Evolutionary conservation across 2,888 invertebrate species (phyloP).

Genomic region (Epicampocera succincta): DNA sequence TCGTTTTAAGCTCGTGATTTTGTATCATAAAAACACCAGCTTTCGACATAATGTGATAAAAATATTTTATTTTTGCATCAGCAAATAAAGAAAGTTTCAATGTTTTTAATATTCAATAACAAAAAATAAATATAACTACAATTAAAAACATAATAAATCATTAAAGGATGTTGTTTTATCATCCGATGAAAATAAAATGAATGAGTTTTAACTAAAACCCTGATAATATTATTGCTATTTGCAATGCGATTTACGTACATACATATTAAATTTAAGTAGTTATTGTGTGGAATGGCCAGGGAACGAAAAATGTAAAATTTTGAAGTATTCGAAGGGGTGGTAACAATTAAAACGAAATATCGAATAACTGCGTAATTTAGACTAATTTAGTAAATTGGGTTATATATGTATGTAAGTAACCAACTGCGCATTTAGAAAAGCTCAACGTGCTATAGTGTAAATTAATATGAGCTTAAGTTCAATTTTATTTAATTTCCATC

Average conservation of each 20-base stretch:
- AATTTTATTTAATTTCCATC: too few species aligned
- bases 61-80: conserved; percentile 17
- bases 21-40: conserved; percentile 25
- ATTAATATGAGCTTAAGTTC: too few species aligned
- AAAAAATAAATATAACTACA: conserved; percentile 12
- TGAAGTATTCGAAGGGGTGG: too few species aligned
- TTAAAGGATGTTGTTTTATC: conserved; percentile 64
- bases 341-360: too few species aligned
- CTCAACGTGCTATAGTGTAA: too few species aligned
- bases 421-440: too few species aligned
- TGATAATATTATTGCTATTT: background rate
- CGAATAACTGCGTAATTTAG: too few species aligned
- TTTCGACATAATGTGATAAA: conserved; percentile 54
- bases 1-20: conserved; percentile 2
- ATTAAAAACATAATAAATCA: conserved; percentile 5
- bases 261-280: too few species aligned
- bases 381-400: too few species aligned
- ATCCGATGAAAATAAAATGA: conserved; percentile 20
- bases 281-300: too few species aligned
- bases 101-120: conserved; percentile 1
- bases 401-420: too few species aligned
- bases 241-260: background rate
- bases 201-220: background rate
- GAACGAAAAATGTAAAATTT: too few species aligned
- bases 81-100: background rate